Base-by-base conservation (phyloP, 2,797 vertebrate species). In the Kryptopterus vitreolus region DNA sequence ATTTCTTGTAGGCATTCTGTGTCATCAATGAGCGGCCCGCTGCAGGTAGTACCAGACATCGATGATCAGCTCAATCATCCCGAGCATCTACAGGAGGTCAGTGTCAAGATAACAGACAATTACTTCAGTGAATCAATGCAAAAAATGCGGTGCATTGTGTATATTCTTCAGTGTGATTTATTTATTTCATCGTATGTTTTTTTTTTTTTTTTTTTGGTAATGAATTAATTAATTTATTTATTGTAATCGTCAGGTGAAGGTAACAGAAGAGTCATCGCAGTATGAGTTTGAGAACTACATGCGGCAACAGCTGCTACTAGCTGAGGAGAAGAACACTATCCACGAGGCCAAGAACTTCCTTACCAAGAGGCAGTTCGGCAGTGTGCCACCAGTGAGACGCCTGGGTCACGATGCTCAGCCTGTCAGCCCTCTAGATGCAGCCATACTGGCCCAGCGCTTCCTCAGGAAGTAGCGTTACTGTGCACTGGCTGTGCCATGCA, bases 241-340 rank as follows among this genome's bases (percentile, higher is more conserved):
- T n/a, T n/a, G n/a, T n/a, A n/a, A n/a, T n/a, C n/a, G n/a, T 0
- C 89, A 99, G 98, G 96, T 92, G 1, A 99, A 99, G 90, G 95
- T 94, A 83, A 96, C 95, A 0, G 98, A 99, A 88, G 98, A 99
- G 89, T 98, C 97, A 46, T 99, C 98, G 0, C 98, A 99, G 91
- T 99, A 99, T 0, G 98, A 99, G 89, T 99, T 99, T 22, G 98
- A 99, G 92, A 97, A 96, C 93, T 99, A 99, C 95, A 99, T 99
- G 98, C 95, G 98, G 71, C 98, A 99, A 92, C 98, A 99, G 92
- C 94, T 99, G 86, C 90, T 99, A 88, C 88, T 99, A 91, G 98
- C 98, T 0, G 98, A 99, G 90, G 98, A 99, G 91, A 99, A 99
- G 91, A 98, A 96, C 95, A 96, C 95, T 85, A 92, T 96, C 63